A percentile compares a stretch with the other conserved stretches of the same genome.
phyloP scores from a whole-genome alignment of 2,888 invertebrate species.

The Tetragnatha montana region DNA sequence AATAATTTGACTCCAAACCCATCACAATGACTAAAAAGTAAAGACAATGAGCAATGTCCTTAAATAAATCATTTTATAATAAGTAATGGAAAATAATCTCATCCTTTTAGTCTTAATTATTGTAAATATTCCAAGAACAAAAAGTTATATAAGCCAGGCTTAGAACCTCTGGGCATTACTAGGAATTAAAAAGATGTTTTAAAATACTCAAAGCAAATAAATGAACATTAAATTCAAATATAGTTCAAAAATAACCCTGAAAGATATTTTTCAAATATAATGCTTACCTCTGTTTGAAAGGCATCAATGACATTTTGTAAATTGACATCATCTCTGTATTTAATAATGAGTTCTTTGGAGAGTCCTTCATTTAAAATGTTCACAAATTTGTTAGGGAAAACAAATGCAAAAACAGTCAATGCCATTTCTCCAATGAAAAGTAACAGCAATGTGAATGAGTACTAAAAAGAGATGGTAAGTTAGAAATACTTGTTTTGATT shows the following conservation, averaged over 20 bases:
- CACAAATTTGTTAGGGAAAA: constrained; percentile 92
- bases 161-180: no score
- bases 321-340: constrained; percentile 94
- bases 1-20: background rate
- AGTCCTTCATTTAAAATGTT: constrained; percentile 89
- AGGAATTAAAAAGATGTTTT: background rate
- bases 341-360: constrained; percentile 92
- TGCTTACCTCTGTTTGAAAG: constrained; percentile 90
- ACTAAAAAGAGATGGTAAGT: constrained; percentile 80
- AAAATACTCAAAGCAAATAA: background rate
- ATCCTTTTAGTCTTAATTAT: no score
- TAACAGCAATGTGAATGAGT: constrained; percentile 89
- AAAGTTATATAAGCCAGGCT: no score
- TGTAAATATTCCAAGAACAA: no score
- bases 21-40: background rate
- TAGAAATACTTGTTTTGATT: no score
- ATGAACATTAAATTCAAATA: background rate
- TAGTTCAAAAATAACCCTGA: background rate
- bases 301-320: constrained; percentile 95
- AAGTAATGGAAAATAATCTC: no score
- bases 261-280: constrained; percentile 34
- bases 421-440: constrained; percentile 94
- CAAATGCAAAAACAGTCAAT: constrained; percentile 93
- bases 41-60: background rate
- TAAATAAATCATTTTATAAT: no score